These are phyloP conservation scores for Melanerpes formicivorus DNA, from an alignment of 2,113 vertebrate genomes.

Conservation along the genomic window DNA sequence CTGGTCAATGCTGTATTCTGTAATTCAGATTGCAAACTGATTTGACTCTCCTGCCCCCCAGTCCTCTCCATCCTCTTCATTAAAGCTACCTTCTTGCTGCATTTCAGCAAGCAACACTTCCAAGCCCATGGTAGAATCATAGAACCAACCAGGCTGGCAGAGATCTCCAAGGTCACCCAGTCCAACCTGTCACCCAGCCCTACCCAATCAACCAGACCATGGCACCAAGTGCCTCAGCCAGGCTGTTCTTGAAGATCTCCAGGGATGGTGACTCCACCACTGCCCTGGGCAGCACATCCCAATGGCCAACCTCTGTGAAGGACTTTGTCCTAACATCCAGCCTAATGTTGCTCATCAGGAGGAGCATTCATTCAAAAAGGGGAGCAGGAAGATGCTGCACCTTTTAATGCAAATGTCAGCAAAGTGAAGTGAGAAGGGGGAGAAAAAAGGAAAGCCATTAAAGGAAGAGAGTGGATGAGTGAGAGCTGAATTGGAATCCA, in stretches of 20 bases:
- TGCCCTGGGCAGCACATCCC: too few relatives aligned
- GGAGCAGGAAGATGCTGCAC: conserved; percentile 52
- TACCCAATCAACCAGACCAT: too few relatives aligned
- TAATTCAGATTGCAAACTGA: conserved; percentile 55
- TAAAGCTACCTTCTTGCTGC: conserved; percentile 39
- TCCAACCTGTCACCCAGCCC: too few relatives aligned
- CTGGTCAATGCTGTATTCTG: too few relatives aligned
- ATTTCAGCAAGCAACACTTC: conserved; percentile 51
- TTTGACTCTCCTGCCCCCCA: neutral
- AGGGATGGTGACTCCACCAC: too few relatives aligned
- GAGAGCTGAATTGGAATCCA: conserved; percentile 70
- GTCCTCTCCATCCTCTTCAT: conserved; percentile 10
- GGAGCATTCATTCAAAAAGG: conserved; percentile 42
- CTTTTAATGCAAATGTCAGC: conserved; percentile 67
- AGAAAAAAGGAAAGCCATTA: conserved; percentile 55
- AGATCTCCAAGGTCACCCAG: too few relatives aligned
- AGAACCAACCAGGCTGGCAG: too few relatives aligned
- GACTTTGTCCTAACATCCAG: too few relatives aligned
- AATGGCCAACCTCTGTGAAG: too few relatives aligned
- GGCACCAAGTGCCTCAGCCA: too few relatives aligned
- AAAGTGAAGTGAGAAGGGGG: conserved; percentile 62
- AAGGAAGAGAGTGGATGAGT: conserved; percentile 66
- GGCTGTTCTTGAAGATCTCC: too few relatives aligned
- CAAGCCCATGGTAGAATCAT: neutral
- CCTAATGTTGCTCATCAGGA: conserved; percentile 33